Evolutionary conservation across 1,140 invertebrate species (phyloP).

Genomic region (Drosophila sucinea): DNA sequence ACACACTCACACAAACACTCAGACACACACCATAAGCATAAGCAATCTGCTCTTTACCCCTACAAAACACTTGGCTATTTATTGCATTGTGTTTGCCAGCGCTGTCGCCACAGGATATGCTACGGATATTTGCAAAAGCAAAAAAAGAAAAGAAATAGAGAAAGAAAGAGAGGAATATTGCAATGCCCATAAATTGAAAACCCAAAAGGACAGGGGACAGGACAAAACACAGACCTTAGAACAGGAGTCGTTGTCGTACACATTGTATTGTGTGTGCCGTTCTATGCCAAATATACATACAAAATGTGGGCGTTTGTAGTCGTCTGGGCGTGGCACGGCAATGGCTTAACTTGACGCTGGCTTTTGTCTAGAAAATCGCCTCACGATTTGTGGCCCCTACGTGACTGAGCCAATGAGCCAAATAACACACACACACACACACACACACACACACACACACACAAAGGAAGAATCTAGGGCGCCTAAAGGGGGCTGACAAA

Average conservation of each 20-base stretch:
- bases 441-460: background rate
- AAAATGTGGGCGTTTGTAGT: conserved; percentile 13
- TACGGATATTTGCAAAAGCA: conserved; percentile 71
- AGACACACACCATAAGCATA: conserved; percentile 18
- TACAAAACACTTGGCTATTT: conserved; percentile 64
- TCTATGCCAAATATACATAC: conserved; percentile 22
- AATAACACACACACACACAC: conserved; percentile 15
- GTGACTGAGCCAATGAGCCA: conserved; percentile 53
- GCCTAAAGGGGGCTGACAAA: background rate
- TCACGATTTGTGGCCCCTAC: conserved; percentile 71
- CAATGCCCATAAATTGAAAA: conserved; percentile 75
- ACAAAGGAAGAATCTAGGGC: conserved; percentile 1
- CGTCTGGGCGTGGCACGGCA: conserved; percentile 6
- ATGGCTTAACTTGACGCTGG: conserved; percentile 33
- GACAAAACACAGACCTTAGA: conserved; percentile 6
- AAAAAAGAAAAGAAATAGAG: background rate
- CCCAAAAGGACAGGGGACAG: conserved; percentile 51
- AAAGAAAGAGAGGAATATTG: conserved; percentile 49
- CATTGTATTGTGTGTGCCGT: conserved; percentile 4
- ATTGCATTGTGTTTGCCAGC: conserved; percentile 72
- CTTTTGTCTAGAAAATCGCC: conserved; percentile 67
- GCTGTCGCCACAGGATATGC: conserved; percentile 78
- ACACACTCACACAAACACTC: conserved; percentile 3
- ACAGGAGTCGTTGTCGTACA: conserved; percentile 29
- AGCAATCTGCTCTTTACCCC: conserved; percentile 9